These are phyloP conservation scores for Scolopax mira DNA, from an alignment of 2,113 vertebrate species.

Conservation along the genomic window DNA sequence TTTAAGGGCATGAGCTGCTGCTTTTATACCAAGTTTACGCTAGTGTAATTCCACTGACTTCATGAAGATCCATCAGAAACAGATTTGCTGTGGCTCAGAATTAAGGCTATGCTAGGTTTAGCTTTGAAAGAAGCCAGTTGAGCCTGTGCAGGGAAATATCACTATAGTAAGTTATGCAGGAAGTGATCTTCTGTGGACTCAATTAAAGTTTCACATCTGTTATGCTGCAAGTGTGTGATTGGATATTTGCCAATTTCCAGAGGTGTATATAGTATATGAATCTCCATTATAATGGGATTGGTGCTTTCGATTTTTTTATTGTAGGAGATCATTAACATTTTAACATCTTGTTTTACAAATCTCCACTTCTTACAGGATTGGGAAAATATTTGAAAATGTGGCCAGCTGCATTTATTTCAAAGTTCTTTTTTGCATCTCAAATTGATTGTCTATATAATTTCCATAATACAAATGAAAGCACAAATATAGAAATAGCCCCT, in stretches of 20 bases:
- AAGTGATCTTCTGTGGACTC: not conserved
- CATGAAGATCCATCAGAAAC: not conserved
- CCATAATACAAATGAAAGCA: not conserved
- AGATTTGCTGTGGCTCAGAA: not conserved
- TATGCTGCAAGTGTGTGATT: not conserved
- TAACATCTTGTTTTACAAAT: not conserved
- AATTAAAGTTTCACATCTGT: not conserved
- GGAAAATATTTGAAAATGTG: not conserved
- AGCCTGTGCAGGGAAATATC: not conserved
- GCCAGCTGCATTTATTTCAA: not conserved
- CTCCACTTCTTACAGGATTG: not conserved
- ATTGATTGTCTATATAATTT: not conserved
- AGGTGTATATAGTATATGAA: not conserved
- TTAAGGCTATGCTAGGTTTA: not conserved
- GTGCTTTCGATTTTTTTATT: not conserved
- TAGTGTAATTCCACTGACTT: not conserved
- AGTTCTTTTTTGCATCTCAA: not conserved
- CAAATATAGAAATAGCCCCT: not conserved
- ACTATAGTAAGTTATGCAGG: not conserved
- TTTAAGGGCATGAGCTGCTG: not conserved
- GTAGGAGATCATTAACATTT: not conserved
- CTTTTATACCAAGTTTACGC: not conserved
- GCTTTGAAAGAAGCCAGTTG: not conserved
- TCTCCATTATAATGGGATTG: not conserved
- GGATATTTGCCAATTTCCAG: not conserved